These are phyloP conservation scores for Aphaenogaster floridana DNA, from an alignment of 1,140 invertebrate genomes.

Conservation along the genomic window DNA sequence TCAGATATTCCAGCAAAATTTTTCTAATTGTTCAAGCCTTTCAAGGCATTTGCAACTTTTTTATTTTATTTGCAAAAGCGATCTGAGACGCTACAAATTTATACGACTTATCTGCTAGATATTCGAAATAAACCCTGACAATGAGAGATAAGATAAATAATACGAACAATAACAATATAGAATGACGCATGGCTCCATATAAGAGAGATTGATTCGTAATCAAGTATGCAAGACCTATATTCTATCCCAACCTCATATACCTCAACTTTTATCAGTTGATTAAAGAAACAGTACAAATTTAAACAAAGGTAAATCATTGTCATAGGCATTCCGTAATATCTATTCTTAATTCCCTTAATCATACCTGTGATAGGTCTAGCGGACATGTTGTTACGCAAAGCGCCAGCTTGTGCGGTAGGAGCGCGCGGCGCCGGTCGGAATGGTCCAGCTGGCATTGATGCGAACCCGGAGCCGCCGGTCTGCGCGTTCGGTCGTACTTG, in stretches of 20 bases:
- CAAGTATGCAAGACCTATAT: no score
- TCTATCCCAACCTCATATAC: no score
- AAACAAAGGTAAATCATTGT: background rate
- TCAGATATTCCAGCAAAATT: background rate
- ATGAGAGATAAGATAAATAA: background rate
- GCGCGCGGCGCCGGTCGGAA: constrained; percentile 88
- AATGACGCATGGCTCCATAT: no score
- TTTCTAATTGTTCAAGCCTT: background rate
- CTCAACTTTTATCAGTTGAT: no score
- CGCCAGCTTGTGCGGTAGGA: constrained; percentile 89
- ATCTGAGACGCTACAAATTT: background rate
- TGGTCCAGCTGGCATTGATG: constrained; percentile 88
- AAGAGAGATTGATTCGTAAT: no score
- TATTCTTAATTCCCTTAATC: background rate
- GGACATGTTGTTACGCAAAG: constrained; percentile 91
- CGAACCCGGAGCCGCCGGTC: constrained; percentile 90
- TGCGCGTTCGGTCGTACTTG: constrained; percentile 92
- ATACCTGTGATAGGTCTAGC: constrained; percentile 94
- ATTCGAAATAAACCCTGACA: background rate
- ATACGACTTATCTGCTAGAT: background rate
- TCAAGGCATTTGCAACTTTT: background rate
- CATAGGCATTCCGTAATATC: constrained; percentile 67
- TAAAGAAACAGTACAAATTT: background rate
- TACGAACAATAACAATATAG: no score
- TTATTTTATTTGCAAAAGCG: background rate